Percentiles rank a stretch among this genome's conserved stretches.
Evolutionary conservation across 2,888 invertebrate species (phyloP).

Genomic region (Crepidodera aurea): DNA sequence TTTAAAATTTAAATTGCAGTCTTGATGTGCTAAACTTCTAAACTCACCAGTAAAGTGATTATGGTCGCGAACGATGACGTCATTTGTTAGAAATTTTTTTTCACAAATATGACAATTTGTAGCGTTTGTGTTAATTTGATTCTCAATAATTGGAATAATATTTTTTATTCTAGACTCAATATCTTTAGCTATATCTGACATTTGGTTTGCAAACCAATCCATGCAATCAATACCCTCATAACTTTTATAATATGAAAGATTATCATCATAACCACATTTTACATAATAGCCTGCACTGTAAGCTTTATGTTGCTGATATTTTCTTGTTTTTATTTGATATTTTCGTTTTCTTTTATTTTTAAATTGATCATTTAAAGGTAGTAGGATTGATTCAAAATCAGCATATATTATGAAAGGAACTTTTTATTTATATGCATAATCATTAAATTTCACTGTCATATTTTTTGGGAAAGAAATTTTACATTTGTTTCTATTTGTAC

Average conservation of each 20-base stretch:
- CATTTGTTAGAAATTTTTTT: constrained; percentile 24
- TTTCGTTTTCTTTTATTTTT: no score
- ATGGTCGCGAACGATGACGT: constrained; percentile 47
- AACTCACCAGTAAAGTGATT: constrained; percentile 48
- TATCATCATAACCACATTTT: constrained; percentile 44
- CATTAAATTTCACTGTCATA: constrained; percentile 27
- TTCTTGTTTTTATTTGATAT: not conserved
- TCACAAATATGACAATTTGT: constrained; percentile 44
- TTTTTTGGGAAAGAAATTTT: constrained; percentile 6
- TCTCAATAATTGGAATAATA: constrained; percentile 33
- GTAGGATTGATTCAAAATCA: constrained; percentile 35
- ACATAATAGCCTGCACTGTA: constrained; percentile 43
- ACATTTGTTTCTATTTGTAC: not conserved
- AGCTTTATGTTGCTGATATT: constrained; percentile 25
- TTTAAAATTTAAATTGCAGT: constrained; percentile 53
- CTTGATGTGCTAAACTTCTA: constrained; percentile 45
- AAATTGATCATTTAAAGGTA: not conserved
- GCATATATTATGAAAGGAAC: constrained; percentile 37
- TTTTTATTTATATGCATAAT: constrained; percentile 12
- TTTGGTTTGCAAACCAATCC: constrained; percentile 41
- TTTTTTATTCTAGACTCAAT: constrained; percentile 32
- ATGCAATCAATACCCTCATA: constrained; percentile 41
- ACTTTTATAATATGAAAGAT: constrained; percentile 36
- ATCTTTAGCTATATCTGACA: constrained; percentile 33
- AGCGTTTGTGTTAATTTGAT: not conserved